Conservation (phyloP, 2,797 vertebrate species). For the Distichodus sexfasciatus region DNA sequence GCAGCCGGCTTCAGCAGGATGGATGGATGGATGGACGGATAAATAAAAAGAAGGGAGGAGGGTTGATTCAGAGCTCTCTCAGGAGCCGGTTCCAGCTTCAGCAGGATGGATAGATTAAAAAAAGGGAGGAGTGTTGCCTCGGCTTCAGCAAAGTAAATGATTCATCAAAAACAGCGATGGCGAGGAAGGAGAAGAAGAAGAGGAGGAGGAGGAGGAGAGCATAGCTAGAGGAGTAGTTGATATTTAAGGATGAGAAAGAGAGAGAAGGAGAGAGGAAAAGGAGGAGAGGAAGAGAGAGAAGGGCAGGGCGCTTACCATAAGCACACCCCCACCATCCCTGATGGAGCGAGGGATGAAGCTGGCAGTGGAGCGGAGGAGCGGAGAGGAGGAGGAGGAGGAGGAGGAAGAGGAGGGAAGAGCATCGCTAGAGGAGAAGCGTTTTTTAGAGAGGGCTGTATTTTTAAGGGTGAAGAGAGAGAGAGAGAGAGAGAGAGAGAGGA, state of each 20-base stretch:
- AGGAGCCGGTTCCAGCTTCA: no score
- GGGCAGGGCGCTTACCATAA: slow-evolving; percentile 63
- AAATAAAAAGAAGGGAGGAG: no score
- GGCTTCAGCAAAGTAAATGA: slow-evolving; percentile 18
- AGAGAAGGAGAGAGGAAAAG: not conserved
- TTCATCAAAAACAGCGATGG: slow-evolving; percentile 31
- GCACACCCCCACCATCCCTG: slow-evolving; percentile 56
- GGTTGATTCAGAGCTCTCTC: no score
- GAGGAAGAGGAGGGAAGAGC: no score
- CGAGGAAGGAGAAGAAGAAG: not conserved
- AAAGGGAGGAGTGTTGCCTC: not conserved
- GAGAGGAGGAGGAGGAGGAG: not conserved
- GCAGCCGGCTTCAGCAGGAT: no score
- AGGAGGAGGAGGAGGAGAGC: not conserved
- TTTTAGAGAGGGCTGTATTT: no score
- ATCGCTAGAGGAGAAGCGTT: no score
- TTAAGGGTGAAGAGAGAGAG: slow-evolving; percentile 6
- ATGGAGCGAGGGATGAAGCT: slow-evolving; percentile 36
- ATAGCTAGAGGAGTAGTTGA: not conserved
- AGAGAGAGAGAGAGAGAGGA: slow-evolving; percentile 26
- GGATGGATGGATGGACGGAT: not conserved
- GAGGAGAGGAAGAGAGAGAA: slow-evolving; percentile 20
- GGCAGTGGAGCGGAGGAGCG: slow-evolving; percentile 51
- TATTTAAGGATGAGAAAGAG: not conserved
- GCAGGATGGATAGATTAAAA: no score